These are phyloP conservation scores for Loris lydekkerianus DNA, from an alignment of 2,797 vertebrate species.

Conservation along the genomic window DNA sequence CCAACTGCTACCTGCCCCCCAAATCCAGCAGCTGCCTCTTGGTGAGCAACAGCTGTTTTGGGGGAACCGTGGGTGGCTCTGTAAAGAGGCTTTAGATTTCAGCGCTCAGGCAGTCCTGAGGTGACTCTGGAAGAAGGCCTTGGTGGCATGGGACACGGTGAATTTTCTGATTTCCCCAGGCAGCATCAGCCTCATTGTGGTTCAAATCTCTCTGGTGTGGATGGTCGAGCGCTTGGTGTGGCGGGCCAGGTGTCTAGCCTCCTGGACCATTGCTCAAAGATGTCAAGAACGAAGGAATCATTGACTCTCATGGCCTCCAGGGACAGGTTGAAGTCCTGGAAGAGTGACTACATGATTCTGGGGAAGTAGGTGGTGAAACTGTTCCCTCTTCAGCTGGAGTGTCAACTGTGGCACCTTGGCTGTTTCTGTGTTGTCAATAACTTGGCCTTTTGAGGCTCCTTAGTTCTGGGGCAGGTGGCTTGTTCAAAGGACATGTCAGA, in stretches of 20 bases:
- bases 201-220: not conserved
- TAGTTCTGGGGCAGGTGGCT: too few species aligned
- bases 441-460: not conserved
- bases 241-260: not conserved
- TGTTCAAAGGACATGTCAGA: not conserved
- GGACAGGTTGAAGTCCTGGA: not conserved
- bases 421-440: not conserved
- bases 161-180: not conserved
- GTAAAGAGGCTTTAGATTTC: not conserved
- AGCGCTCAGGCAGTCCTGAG: not conserved
- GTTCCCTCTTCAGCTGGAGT: rapidly evolving
- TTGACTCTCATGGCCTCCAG: not conserved
- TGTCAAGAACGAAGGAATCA: not conserved
- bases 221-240: rapidly evolving
- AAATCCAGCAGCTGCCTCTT: not conserved
- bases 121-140: not conserved
- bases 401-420: rapidly evolving
- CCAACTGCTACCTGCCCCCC: not conserved
- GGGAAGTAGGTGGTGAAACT: not conserved
- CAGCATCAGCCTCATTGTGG: not conserved
- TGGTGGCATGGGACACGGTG: not conserved
- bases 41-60: not conserved
- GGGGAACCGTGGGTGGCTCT: not conserved
- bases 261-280: rapidly evolving
- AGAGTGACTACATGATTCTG: not conserved